Evolutionary conservation across 1,140 invertebrate species (phyloP), one percentile per base, ranked within the genome.

Genomic region (Protaetia brevitarsis): DNA sequence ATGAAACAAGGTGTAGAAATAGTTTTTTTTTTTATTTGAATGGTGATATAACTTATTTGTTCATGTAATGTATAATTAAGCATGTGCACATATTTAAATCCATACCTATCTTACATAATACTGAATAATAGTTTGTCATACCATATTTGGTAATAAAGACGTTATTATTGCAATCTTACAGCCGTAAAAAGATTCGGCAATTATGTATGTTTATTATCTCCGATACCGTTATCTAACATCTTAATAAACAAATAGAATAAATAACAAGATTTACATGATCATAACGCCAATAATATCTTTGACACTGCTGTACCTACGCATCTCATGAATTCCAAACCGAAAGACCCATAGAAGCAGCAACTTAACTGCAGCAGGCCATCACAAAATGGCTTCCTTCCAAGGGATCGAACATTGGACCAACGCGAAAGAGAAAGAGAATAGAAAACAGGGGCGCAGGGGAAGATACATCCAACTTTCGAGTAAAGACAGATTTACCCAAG

Each of bases 301-400:
- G 41, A 51, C 41, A 51, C 19, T 51, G 41, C 41, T 51, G 41
- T 51, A 37, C 34, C 34, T 37, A 51, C 41, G 7, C 41, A 23
- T 51, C 41, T 51, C 16, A 23, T 21, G 41, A 23, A 51, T 8
- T 23, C 41, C 13, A 23, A 51, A 23, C 41, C 41, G 41, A 51
- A 51, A 51, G 41, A 23, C 10, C 37, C 37, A 41, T 41, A 41
- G 37, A 41, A 16, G 37, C 37, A 41, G 37, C 37, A 23, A 51
- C 8, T 23, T 51, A 51, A 23, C 41, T 51, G 41, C 41, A 51
- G 41, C 41, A 51, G 41, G 41, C 41, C 41, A 51, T 29, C 23
- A 59, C 57, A 59, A 59, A 59, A 59, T 59, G 57, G 57, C 57
- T 59, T 29, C 57, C 57, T 59, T 59, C 57, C 57, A 59, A 51